Percentiles rank a stretch among this genome's conserved stretches.
Evolutionary conservation across 2,113 vertebrate species (phyloP).

Genomic region (Scalopus aquaticus): DNA sequence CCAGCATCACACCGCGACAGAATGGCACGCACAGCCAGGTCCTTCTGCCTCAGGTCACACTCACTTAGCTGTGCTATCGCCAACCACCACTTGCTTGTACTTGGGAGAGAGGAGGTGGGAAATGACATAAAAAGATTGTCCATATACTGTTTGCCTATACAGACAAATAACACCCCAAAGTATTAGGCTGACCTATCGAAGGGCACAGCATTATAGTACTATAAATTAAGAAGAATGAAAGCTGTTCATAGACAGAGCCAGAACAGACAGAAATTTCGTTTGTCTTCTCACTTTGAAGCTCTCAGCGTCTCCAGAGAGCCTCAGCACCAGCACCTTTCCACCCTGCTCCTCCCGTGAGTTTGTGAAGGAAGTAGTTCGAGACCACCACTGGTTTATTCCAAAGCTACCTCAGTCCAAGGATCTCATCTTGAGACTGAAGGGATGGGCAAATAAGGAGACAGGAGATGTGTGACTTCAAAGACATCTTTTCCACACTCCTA

Average conservation of each 20-base stretch:
- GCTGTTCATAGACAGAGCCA: neutral
- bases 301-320: neutral
- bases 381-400: neutral
- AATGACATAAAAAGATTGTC: neutral
- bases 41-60: neutral
- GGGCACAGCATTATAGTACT: neutral
- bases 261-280: neutral
- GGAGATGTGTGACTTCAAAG: neutral
- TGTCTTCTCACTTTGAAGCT: neutral
- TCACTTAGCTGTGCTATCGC: neutral
- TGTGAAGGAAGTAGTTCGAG: neutral
- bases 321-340: neutral
- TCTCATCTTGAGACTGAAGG: neutral
- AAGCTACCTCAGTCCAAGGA: neutral
- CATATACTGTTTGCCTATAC: fast-evolving
- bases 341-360: neutral
- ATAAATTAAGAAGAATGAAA: neutral
- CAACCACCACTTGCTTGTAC: neutral
- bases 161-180: neutral
- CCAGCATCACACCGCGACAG: neutral
- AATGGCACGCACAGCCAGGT: neutral
- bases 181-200: neutral
- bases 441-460: neutral
- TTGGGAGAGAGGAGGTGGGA: no score
- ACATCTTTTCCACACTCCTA: neutral